These are phyloP conservation scores for Patagioenas fasciata DNA, from an alignment of 2,113 vertebrate species.

Conservation along the genomic window DNA sequence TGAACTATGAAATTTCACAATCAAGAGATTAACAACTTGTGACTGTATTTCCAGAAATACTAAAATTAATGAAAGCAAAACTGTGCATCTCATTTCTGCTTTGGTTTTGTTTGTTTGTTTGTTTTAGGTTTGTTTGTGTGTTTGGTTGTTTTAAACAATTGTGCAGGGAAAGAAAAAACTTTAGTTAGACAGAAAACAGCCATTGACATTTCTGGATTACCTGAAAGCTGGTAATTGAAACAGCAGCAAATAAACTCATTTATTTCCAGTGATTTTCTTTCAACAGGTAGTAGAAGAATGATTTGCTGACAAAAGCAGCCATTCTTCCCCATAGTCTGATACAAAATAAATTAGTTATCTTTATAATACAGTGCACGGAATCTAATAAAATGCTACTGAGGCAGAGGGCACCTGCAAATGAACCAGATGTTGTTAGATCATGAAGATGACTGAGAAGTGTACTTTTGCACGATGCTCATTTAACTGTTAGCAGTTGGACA, in stretches of 20 bases:
- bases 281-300: neutral
- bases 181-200: neutral
- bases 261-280: neutral
- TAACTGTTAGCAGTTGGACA: slow-evolving; percentile 16
- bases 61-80: neutral
- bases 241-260: neutral
- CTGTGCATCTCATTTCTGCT: fast-evolving
- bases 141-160: neutral
- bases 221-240: neutral
- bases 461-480: neutral
- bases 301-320: neutral
- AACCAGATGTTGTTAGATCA: slow-evolving; percentile 1
- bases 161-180: neutral
- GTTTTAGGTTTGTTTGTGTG: no score
- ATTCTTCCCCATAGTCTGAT: neutral
- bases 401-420: slow-evolving; percentile 26
- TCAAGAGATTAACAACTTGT: neutral
- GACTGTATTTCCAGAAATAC: neutral
- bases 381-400: neutral
- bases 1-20: neutral
- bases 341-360: neutral
- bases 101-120: neutral
- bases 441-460: slow-evolving; percentile 10
- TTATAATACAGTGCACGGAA: neutral
- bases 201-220: neutral